phyloP scores from a whole-genome alignment of 2,888 invertebrate genomes.

The Entomobrya proxima region DNA sequence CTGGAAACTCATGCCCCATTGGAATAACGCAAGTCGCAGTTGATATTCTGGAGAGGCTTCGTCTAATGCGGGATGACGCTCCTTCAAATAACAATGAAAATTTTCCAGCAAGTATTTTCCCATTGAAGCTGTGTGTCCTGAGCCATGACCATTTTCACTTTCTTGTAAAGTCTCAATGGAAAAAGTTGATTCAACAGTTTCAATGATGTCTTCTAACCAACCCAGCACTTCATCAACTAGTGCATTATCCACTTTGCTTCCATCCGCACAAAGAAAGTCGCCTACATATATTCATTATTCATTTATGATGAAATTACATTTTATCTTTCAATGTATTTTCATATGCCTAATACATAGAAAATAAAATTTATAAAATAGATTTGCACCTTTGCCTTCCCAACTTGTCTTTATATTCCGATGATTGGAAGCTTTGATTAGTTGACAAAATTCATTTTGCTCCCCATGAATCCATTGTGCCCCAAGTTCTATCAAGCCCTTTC shows the following conservation, averaged over 20 bases:
- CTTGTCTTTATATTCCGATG: conserved; percentile 79
- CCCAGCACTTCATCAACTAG: conserved; percentile 80
- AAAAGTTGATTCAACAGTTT: conserved; percentile 78
- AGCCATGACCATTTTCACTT: conserved; percentile 63
- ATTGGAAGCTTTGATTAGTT: conserved; percentile 78
- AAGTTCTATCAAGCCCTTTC: conserved; percentile 81
- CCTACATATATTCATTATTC: conserved; percentile 62
- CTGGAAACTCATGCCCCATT: conserved; percentile 80
- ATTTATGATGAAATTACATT: background rate
- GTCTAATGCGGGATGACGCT: conserved; percentile 13
- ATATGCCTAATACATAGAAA: background rate
- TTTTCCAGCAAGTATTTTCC: conserved; percentile 77
- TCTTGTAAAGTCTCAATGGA: conserved; percentile 61
- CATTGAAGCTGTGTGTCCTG: conserved; percentile 76
- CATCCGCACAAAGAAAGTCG: conserved; percentile 70
- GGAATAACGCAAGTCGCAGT: conserved; percentile 80
- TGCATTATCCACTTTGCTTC: conserved; percentile 76
- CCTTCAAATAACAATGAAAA: conserved; percentile 78
- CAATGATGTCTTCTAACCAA: conserved; percentile 78
- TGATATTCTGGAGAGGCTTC: conserved; percentile 76
- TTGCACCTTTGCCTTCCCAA: conserved; percentile 81
- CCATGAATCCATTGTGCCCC: conserved; percentile 91
- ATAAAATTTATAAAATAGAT: background rate
- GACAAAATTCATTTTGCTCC: conserved; percentile 81
- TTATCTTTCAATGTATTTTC: background rate